Evolutionary conservation across 2,888 invertebrate species (phyloP), one percentile per base, ranked within the genome.

Genomic region (Sepiola atlantica): DNA sequence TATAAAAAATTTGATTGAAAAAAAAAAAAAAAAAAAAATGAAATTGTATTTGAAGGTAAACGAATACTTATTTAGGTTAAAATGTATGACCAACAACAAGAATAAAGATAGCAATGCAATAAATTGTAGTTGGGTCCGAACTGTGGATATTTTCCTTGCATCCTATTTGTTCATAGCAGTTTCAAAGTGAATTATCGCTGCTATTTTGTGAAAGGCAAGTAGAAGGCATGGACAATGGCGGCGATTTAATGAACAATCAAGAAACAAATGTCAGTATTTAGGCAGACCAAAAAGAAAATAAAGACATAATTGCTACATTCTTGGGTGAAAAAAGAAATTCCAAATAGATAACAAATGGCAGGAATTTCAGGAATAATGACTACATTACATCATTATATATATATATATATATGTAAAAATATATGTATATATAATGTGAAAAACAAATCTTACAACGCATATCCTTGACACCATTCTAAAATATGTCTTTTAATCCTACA

Each of bases 191-290:
- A 77, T 77, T n/a, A 77, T 77, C n/a, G 32, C 77, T 77, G n/a
- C n/a, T n/a, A 14, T 77, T 77, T 77, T 77, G 77, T 77, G n/a
- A n/a, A 77, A 77, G 77, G 77, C 77, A 77, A 77, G 77, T 77
- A 77, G n/a, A 77, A 77, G 77, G 77, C 77, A 77, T 77, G 77
- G 77, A 77, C n/a, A 77, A 77, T 77, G 77, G 32, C n/a, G 77
- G 32, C 77, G n/a, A 77, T n/a, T 77, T n/a, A 77, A 77, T n/a
- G 77, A 77, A 77, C n/a, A n/a, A 77, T n/a, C 16, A n/a, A n/a
- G n/a, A 16, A 57, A 77, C n/a, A 77, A 77, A 8, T 77, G n/a
- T 77, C 77, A 32, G 77, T 16, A 32, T 61, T 61, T 77, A 32
- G 32, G 32, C 14, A 77, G n/a, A 77, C 77, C 77, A 77, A 61